Conservation (phyloP, 1,140 invertebrate genomes). For the Adoxophyes honmai region DNA sequence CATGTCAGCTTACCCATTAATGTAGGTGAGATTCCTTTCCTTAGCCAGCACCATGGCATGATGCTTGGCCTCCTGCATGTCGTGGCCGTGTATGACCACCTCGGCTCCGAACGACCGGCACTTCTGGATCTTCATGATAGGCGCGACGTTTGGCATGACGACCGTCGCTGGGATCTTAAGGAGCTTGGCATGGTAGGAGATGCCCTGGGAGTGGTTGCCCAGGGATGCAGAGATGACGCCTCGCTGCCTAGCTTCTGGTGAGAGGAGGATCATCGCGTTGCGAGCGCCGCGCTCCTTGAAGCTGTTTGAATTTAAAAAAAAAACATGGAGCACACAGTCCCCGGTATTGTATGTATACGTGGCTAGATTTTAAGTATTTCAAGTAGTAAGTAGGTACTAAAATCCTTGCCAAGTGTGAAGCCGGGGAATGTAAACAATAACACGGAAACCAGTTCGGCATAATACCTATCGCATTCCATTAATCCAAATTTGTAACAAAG, state of each 20-base stretch:
- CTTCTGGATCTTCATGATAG: constrained; percentile 95
- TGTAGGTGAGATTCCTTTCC: constrained; percentile 86
- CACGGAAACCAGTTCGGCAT: too few species aligned
- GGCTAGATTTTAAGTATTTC: too few species aligned
- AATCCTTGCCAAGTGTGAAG: too few species aligned
- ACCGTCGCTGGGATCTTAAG: constrained; percentile 92
- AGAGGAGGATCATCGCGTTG: constrained; percentile 88
- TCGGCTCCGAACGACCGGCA: constrained; percentile 90
- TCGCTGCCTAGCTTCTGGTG: constrained; percentile 81
- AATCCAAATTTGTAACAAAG: too few species aligned
- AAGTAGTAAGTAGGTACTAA: too few species aligned
- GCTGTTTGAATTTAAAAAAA: constrained; percentile 67
- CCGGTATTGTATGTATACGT: too few species aligned
- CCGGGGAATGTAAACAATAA: too few species aligned
- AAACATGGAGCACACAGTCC: too few species aligned
- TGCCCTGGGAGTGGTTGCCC: constrained; percentile 93
- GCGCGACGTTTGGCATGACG: constrained; percentile 94
- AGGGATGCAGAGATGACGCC: constrained; percentile 95
- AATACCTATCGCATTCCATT: too few species aligned
- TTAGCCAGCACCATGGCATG: constrained; percentile 86
- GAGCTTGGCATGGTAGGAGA: constrained; percentile 91
- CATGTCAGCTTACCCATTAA: constrained; percentile 90
- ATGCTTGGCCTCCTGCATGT: constrained; percentile 91
- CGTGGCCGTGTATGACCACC: constrained; percentile 89
- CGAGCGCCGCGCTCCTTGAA: constrained; percentile 96